phyloP scores from a whole-genome alignment of 2,113 vertebrate species.

The Spilogale gracilis region DNA sequence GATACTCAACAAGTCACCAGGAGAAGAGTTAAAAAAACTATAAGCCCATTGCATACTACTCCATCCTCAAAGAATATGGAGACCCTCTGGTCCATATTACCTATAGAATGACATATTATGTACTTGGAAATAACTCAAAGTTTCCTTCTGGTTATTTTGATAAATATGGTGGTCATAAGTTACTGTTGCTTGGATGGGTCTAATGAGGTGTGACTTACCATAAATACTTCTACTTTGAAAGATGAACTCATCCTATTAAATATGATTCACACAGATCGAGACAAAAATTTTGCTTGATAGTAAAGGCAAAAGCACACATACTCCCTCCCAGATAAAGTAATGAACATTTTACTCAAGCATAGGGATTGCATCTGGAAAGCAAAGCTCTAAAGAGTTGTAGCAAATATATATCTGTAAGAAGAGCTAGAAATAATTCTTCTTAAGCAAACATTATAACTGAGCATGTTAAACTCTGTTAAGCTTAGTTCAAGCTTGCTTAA shows the following conservation, averaged over 20 bases:
- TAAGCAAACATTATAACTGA: constrained; percentile 82
- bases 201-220: background rate
- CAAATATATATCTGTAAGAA: constrained; percentile 65
- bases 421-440: constrained; percentile 78
- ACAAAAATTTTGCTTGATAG: constrained; percentile 39
- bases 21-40: background rate
- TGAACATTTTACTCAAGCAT: constrained; percentile 45
- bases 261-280: constrained; percentile 1
- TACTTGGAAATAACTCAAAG: background rate
- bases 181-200: background rate
- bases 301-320: constrained; percentile 30
- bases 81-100: background rate
- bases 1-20: background rate
- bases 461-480: constrained; percentile 76
- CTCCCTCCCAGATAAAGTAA: background rate
- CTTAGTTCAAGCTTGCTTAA: constrained; percentile 79
- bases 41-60: background rate
- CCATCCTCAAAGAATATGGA: background rate
- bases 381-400: constrained; percentile 64
- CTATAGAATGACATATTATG: background rate
- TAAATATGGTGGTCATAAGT: background rate
- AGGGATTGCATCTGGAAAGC: constrained; percentile 40
- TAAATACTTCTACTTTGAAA: constrained; percentile 22
- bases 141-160: background rate
- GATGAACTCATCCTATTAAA: constrained; percentile 24